phyloP scores from a whole-genome alignment of 2,888 invertebrate genomes.

The Pyrrhosoma nymphula region DNA sequence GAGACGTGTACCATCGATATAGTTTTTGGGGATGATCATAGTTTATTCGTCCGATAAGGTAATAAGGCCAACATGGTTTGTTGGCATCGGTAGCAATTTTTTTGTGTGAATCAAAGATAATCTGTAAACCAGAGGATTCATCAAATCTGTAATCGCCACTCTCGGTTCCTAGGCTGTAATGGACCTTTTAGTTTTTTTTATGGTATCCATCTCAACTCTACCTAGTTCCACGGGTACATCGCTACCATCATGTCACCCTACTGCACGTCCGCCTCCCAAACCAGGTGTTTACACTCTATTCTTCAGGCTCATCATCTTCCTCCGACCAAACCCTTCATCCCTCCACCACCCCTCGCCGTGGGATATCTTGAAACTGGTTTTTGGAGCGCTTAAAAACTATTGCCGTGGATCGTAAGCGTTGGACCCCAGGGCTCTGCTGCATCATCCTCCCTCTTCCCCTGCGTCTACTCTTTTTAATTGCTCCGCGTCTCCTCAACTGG shows the following conservation, averaged over 20 bases:
- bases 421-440: slow-evolving; percentile 38
- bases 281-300: slow-evolving; percentile 52
- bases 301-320: background rate
- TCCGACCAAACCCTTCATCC: background rate
- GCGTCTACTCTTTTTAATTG: background rate
- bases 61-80: too few relatives aligned
- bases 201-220: too few relatives aligned
- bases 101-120: too few relatives aligned
- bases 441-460: background rate
- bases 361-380: slow-evolving; percentile 56
- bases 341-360: background rate
- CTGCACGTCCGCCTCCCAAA: background rate
- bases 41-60: too few relatives aligned
- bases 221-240: background rate
- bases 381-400: slow-evolving; percentile 37
- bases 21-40: too few relatives aligned
- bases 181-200: too few relatives aligned
- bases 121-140: too few relatives aligned
- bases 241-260: slow-evolving; percentile 14
- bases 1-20: too few relatives aligned
- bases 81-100: too few relatives aligned
- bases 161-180: too few relatives aligned
- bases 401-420: slow-evolving; percentile 27
- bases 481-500: background rate
- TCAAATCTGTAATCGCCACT: too few relatives aligned